Evolutionary conservation across 2,797 vertebrate genomes (phyloP).

Genomic region (Kryptolebias ocellatus): DNA sequence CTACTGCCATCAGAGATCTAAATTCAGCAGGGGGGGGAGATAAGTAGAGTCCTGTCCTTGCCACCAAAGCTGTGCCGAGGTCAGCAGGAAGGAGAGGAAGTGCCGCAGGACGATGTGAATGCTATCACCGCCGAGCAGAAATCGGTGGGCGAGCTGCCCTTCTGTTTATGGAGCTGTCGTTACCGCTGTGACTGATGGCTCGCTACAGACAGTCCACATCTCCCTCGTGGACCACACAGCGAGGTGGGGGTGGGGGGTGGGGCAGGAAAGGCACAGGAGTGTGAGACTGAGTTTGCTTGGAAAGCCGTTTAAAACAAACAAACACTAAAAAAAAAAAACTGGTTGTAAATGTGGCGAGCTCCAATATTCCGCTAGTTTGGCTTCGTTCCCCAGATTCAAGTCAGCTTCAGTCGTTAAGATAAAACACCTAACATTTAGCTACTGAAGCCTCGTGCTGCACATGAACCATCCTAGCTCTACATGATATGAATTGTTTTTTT

Average conservation of each 20-base stretch:
- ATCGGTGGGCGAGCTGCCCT: slow-evolving; percentile 44
- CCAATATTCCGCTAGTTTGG: neutral
- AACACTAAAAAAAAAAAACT: neutral
- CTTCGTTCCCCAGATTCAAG: neutral
- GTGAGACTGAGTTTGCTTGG: slow-evolving; percentile 2
- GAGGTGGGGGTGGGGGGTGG: neutral
- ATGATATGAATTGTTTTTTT: no score
- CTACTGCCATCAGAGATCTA: slow-evolving; percentile 36
- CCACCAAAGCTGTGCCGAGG: slow-evolving; percentile 55
- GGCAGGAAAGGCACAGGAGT: slow-evolving; percentile 9
- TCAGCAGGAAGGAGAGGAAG: slow-evolving; percentile 74
- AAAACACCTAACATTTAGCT: neutral
- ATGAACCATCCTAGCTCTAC: no score
- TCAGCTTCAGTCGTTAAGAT: neutral
- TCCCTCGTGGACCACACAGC: slow-evolving; percentile 27
- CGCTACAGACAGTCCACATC: slow-evolving; percentile 45
- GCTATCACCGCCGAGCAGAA: slow-evolving; percentile 70
- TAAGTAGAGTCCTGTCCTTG: slow-evolving; percentile 61
- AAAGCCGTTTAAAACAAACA: neutral
- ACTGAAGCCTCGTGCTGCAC: no score
- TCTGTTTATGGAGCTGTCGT: slow-evolving; percentile 66
- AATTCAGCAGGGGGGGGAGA: slow-evolving; percentile 49
- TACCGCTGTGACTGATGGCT: slow-evolving; percentile 64
- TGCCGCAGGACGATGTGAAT: slow-evolving; percentile 61
- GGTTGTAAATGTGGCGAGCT: neutral